These are phyloP conservation scores for Sphaerodactylus townsendi DNA, from an alignment of 2,113 vertebrate species.

Conservation along the genomic window DNA sequence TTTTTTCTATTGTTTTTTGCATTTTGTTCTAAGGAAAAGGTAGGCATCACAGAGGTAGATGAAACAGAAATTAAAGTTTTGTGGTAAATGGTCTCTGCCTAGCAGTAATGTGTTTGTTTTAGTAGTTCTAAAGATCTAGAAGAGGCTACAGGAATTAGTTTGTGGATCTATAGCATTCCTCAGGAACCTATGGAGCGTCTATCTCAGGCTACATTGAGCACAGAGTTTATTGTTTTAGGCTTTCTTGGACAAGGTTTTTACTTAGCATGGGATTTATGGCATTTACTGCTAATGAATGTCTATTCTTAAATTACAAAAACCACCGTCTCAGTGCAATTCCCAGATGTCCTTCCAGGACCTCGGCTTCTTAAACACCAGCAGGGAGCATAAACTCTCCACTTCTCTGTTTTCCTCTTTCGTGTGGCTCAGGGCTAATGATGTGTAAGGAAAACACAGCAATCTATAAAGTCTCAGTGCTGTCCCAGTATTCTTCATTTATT, in stretches of 20 bases:
- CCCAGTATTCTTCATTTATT: conserved; percentile 98
- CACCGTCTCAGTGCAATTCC: conserved; percentile 85
- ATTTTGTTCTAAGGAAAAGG: conserved; percentile 58
- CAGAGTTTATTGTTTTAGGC: conserved; percentile 98
- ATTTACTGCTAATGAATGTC: conserved; percentile 97
- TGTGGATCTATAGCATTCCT: conserved; percentile 83
- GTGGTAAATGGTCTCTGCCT: conserved; percentile 56
- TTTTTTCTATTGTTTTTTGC: neutral
- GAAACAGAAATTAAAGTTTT: conserved; percentile 61
- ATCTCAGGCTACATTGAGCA: conserved; percentile 82
- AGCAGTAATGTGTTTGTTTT: conserved; percentile 56
- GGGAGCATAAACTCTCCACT: conserved; percentile 89
- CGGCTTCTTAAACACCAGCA: conserved; percentile 90
- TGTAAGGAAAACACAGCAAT: conserved; percentile 90
- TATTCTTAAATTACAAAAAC: conserved; percentile 93
- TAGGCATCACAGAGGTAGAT: conserved; percentile 50
- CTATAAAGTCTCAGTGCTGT: conserved; percentile 86
- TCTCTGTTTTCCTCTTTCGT: conserved; percentile 92
- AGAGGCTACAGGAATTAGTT: conserved; percentile 70
- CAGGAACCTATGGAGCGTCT: conserved; percentile 83
- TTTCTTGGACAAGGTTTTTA: conserved; percentile 98
- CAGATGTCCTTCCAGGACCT: conserved; percentile 89
- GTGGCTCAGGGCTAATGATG: conserved; percentile 96
- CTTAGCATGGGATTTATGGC: conserved; percentile 97
- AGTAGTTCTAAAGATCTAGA: conserved; percentile 47